A percentile compares a stretch with the other conserved stretches of the same genome.
These are phyloP conservation scores for Nudaria mundana DNA, from an alignment of 2,888 invertebrate genomes.

Conservation along the genomic window DNA sequence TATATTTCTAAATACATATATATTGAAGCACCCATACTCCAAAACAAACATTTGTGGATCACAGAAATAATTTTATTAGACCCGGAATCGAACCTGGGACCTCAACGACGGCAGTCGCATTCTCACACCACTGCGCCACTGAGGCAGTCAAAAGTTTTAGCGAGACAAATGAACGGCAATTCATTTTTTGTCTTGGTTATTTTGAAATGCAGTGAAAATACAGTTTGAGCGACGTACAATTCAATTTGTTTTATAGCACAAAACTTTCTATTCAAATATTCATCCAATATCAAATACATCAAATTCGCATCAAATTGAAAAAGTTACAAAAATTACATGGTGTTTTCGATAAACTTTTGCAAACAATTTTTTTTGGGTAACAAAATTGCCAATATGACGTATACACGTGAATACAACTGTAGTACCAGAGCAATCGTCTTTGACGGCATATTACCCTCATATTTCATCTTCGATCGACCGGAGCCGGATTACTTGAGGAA, in stretches of 20 bases:
- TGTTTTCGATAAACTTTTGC: conserved; percentile 15
- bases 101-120: no score
- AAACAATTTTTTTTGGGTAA: conserved; percentile 8
- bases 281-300: conserved; percentile 17
- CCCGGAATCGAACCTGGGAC: no score
- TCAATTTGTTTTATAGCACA: neutral
- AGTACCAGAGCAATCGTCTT: conserved; percentile 25
- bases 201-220: neutral
- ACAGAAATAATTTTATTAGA: no score
- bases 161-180: no score
- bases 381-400: conserved; percentile 18
- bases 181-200: no score
- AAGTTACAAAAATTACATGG: conserved; percentile 28
- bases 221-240: neutral
- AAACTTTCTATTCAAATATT: conserved; percentile 2
- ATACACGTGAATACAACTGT: conserved; percentile 15
- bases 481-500: conserved; percentile 18
- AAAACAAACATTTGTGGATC: no score
- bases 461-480: conserved; percentile 30
- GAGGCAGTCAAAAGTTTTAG: no score
- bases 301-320: conserved; percentile 30
- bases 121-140: no score
- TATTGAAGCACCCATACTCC: no score
- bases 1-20: no score
- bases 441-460: conserved; percentile 25